These are phyloP conservation scores for Acanthiza pusilla DNA, from an alignment of 2,797 vertebrate genomes.

Conservation along the genomic window DNA sequence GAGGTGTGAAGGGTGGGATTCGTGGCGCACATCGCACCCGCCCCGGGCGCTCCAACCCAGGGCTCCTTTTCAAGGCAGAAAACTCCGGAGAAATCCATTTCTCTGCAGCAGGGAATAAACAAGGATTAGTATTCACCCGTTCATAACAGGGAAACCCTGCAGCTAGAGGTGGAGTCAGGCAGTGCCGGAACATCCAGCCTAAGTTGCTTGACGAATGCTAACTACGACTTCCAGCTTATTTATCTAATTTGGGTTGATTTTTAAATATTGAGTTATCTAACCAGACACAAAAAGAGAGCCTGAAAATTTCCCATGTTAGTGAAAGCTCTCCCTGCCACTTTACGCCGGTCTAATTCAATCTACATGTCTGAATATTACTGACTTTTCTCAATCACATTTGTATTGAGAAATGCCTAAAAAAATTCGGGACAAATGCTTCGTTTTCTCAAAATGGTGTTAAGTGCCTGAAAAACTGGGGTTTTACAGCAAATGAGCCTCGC, in stretches of 20 bases:
- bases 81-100: neutral
- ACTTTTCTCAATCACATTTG: neutral
- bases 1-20: neutral
- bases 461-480: neutral
- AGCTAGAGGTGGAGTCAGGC: slow-evolving; percentile 36
- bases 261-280: slow-evolving; percentile 29
- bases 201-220: slow-evolving; percentile 45
- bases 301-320: neutral
- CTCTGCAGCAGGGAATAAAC: slow-evolving; percentile 23
- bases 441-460: neutral
- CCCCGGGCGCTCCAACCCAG: neutral
- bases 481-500: neutral
- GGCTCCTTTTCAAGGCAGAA: neutral
- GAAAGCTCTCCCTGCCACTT: neutral
- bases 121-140: slow-evolving; percentile 44
- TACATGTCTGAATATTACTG: neutral
- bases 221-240: slow-evolving; percentile 33
- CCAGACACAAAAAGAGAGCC: neutral
- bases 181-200: neutral
- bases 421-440: neutral
- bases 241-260: slow-evolving; percentile 57
- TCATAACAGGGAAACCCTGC: slow-evolving; percentile 32
- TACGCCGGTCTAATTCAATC: neutral
- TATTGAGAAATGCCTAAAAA: neutral
- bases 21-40: accelerated